Base-by-base conservation (phyloP, 1,140 invertebrate species). In the Drosophila nebulosa region DNA sequence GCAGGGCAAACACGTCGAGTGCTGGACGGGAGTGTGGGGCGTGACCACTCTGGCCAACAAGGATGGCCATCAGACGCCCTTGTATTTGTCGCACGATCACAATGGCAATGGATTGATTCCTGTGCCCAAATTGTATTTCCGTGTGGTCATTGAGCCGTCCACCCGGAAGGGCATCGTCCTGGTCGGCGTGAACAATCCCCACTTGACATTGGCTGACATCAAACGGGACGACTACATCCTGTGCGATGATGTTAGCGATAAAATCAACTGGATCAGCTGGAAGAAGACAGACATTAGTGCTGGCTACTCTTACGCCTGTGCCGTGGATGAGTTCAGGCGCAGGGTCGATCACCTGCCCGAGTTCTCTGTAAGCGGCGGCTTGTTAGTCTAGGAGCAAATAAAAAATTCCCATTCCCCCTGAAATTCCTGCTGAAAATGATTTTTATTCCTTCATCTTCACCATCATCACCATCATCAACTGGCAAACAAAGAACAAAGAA, bases 221-320 rank as follows among this genome's bases (percentile, higher is more conserved):
- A 80, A 83, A 9, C 64, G 89, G n/a, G n/a, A n/a, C 0, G 91
- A 92, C 42, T 86, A 93, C 52, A 81, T 92, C 12, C 77, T 94
- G 26, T 94, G 94, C 71, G 64, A 71, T 1, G 92, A 94, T 88
- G 86, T 94, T 22, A 91, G 92, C 27, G 69, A 88, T n/a, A 77
- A 71, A 59, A 91, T 93, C 36, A 79, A 74, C 26, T 94, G 93
- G 92, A 69, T 94, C 5, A 88, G 69, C 42, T 93, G 93, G 93
- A 74, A 90, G 21, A 74, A 83, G 2, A 77, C 92, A 4, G 91
- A 93, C 71, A 92, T 94, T 35, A 89, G 79, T 9, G 76, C 92
- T 3, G 95, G 95, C 0, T 94, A 94, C 76, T 93, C 93, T 14
- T 95, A 95, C 75, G 94, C 94, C 58, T 96, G 95, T 79, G 91